Evolutionary conservation across 2,888 invertebrate species (phyloP), one percentile per base, ranked within the genome.

Genomic region (Cremastobaeus sp.): DNA sequence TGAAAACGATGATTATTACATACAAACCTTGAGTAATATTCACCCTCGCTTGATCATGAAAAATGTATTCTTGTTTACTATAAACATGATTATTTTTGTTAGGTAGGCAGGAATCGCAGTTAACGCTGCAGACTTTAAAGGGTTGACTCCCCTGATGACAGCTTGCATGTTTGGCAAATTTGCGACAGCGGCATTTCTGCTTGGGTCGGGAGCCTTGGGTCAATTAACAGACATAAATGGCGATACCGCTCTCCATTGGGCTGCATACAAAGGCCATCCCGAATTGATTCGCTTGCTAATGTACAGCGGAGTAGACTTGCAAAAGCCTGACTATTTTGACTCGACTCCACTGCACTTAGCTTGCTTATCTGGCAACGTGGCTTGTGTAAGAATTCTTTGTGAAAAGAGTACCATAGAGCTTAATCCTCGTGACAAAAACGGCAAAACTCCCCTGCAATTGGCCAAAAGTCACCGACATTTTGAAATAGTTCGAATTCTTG

Each of bases 161-260:
- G 96, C 96, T 0, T 95, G 96, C 79, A 97, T 97, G 95, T 96
- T 97, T 84, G 96, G 96, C 5, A 92, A 95, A 82, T 94, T 95
- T 1, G 95, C 96, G 6, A 94, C 96, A 0, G 96, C 96, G 0
- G 96, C 96, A 0, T 97, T 95, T 86, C 89, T 97, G 0, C 90
- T 97, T 50, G 96, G 96, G 20, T 96, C 95, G 92, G 96, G 96
- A 1, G 96, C 96, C 0, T 90, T 94, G 0, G 93, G 95, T 76
- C 93, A 95, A 82, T 89, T 96, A 43, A 94, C 95, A 0, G 97
- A 97, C 82, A 95, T 95, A 78, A 97, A 97, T 84, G 97, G 97
- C 0, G 97, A 97, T 83, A 96, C 95, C 0, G 96, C 97, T 0
- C 89, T 97, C 21, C 97, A 97, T 83, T 97, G 97, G 97, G 96